Conservation (phyloP, 2,113 vertebrate species). For the Aldabrachelys gigantea region DNA sequence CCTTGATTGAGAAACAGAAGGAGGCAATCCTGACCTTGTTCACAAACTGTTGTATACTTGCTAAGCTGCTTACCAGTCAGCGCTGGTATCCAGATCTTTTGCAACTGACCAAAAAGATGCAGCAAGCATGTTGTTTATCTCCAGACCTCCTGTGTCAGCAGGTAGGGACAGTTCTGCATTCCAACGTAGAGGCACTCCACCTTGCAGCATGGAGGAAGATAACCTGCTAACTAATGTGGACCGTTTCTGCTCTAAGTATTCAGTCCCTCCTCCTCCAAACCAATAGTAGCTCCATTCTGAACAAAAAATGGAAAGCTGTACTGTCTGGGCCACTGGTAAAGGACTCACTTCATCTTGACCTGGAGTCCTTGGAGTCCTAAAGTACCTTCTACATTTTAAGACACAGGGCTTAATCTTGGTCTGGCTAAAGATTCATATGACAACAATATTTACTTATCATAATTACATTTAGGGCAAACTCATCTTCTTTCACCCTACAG, state of each 20-base stretch:
- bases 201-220: background rate
- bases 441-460: background rate
- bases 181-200: background rate
- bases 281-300: background rate
- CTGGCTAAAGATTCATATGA: background rate
- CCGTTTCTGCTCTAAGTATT: background rate
- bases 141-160: background rate
- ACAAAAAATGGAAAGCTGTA: background rate
- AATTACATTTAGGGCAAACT: background rate
- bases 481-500: background rate
- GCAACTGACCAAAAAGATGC: background rate
- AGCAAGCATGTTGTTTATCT: background rate
- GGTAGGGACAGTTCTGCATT: background rate
- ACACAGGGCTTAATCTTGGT: background rate
- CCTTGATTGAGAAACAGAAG: background rate
- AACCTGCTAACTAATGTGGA: background rate
- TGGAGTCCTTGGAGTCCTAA: background rate
- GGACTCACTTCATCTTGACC: background rate
- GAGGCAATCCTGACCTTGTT: background rate
- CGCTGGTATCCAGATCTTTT: background rate
- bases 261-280: background rate
- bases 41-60: background rate
- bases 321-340: background rate
- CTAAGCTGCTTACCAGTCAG: background rate
- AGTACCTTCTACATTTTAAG: background rate